Conservation (phyloP, 2,888 invertebrate genomes). For the Sarcophaga caerulescens region DNA sequence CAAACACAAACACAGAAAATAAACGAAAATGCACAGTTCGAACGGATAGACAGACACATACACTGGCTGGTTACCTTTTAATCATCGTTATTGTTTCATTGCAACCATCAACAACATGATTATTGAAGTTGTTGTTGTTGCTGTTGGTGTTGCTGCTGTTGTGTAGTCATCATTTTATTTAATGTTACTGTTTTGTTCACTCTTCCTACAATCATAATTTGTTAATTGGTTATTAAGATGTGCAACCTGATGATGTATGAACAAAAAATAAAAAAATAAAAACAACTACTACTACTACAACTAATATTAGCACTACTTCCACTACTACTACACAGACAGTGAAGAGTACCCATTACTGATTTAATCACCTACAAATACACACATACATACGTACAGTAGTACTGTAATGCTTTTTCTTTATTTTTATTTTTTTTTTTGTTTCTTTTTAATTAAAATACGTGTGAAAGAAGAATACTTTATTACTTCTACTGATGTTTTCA, state of each 20-base stretch:
- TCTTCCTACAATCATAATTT: slow-evolving; percentile 62
- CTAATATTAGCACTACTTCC: too few relatives aligned
- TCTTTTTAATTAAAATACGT: slow-evolving; percentile 1
- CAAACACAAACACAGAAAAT: slow-evolving; percentile 3
- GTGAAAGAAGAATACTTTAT: background rate
- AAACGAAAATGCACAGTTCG: background rate
- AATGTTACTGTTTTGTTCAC: slow-evolving; percentile 61
- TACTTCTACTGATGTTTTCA: background rate
- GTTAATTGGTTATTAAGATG: slow-evolving; percentile 64
- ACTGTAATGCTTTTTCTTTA: background rate
- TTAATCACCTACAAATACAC: too few relatives aligned
- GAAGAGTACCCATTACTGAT: too few relatives aligned
- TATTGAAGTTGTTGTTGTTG: slow-evolving; percentile 26
- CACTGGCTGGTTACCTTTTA: slow-evolving; percentile 6
- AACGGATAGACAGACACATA: background rate
- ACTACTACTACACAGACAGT: too few relatives aligned
- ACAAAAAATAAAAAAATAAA: background rate
- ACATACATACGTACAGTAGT: too few relatives aligned
- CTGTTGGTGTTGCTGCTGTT: slow-evolving; percentile 35
- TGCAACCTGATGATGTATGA: slow-evolving; percentile 39
- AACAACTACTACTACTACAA: background rate
- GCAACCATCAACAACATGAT: too few relatives aligned
- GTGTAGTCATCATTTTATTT: slow-evolving; percentile 48
- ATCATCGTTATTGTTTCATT: background rate
- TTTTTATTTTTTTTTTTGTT: background rate